These are phyloP conservation scores for Zygogramma bicolorata DNA, from an alignment of 2,888 invertebrate species.

Conservation along the genomic window DNA sequence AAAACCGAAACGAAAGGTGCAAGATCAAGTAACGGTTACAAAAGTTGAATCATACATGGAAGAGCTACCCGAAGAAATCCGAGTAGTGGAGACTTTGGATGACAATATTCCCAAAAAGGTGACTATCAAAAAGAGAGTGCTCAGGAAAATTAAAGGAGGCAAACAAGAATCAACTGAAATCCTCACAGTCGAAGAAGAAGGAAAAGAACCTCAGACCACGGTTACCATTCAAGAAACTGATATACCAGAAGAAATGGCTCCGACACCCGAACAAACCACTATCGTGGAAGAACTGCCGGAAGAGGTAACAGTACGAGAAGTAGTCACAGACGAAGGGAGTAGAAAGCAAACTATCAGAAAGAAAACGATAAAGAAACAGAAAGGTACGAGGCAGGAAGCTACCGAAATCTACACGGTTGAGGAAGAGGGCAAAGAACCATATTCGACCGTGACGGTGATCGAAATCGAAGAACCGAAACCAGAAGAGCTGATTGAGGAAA, in stretches of 20 bases:
- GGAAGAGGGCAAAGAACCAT: constrained; percentile 55
- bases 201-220: constrained; percentile 63
- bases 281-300: constrained; percentile 48
- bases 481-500: constrained; percentile 34
- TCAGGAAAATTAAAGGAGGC: constrained; percentile 64
- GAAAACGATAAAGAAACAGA: constrained; percentile 59
- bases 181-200: constrained; percentile 65
- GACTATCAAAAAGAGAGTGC: constrained; percentile 63
- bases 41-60: constrained; percentile 39
- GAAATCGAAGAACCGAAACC: constrained; percentile 53
- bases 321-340: constrained; percentile 45
- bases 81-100: constrained; percentile 52
- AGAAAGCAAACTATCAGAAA: constrained; percentile 57
- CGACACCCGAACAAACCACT: constrained; percentile 43
- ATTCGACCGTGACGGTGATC: constrained; percentile 51
- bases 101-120: constrained; percentile 54
- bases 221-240: constrained; percentile 54
- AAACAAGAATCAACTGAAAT: constrained; percentile 67
- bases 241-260: constrained; percentile 40
- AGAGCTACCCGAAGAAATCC: constrained; percentile 55
- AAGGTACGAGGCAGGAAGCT: constrained; percentile 58
- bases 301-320: constrained; percentile 44
- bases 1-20: constrained; percentile 49
- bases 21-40: constrained; percentile 32
- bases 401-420: constrained; percentile 58